Evolutionary conservation across 2,113 vertebrate genomes (phyloP).

Genomic region (Eretmochelys imbricata): DNA sequence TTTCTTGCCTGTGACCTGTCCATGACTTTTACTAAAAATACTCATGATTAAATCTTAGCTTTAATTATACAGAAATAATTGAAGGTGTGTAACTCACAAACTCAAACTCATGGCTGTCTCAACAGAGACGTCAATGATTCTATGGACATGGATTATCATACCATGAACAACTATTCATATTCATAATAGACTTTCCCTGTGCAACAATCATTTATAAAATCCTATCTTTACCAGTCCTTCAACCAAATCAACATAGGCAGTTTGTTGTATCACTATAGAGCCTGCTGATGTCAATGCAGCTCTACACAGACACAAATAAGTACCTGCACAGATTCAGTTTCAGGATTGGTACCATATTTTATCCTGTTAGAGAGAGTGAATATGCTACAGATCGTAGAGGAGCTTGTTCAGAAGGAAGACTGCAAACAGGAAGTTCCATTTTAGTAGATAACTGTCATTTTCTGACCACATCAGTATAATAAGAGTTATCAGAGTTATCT

Average conservation of each 20-base stretch:
- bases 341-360: fast-evolving
- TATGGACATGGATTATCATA: neutral
- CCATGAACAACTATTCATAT: neutral
- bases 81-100: no score
- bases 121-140: neutral
- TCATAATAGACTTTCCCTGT: neutral
- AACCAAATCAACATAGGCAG: fast-evolving
- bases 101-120: neutral
- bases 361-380: neutral
- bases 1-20: no score
- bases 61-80: no score
- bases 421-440: neutral
- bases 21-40: no score
- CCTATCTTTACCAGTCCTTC: neutral
- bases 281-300: fast-evolving
- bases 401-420: neutral
- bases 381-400: neutral
- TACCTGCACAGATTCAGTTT: neutral
- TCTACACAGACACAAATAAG: fast-evolving
- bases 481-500: neutral
- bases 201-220: neutral
- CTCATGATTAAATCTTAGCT: no score
- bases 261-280: neutral
- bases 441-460: fast-evolving
- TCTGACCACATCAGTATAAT: neutral